phyloP scores from a whole-genome alignment of 2,113 vertebrate species.

The Noturus placidus region DNA sequence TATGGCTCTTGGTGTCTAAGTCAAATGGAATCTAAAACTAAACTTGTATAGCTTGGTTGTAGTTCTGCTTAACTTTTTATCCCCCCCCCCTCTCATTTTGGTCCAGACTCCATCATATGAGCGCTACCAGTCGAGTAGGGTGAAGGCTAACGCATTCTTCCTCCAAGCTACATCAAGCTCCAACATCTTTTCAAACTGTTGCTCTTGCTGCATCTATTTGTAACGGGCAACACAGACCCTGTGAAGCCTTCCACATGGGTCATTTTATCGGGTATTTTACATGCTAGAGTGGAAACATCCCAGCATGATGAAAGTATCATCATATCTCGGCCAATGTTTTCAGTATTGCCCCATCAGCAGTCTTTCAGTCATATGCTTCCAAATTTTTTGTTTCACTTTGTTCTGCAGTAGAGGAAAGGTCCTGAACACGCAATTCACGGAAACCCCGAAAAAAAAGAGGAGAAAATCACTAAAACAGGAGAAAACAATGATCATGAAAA shows the following conservation, averaged over 20 bases:
- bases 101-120: not conserved
- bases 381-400: not conserved
- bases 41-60: not conserved
- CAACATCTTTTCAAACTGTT: not conserved
- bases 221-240: not conserved
- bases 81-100: not conserved
- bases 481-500: not conserved
- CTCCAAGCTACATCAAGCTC: not conserved
- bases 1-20: not conserved
- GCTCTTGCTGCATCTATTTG: not conserved
- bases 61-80: not conserved
- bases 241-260: no score
- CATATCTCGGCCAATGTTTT: not conserved
- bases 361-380: not conserved
- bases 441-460: not conserved
- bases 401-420: not conserved
- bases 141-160: not conserved
- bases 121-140: not conserved
- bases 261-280: not conserved
- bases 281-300: not conserved
- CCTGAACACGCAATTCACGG: not conserved
- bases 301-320: not conserved
- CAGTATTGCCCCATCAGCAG: not conserved
- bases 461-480: not conserved
- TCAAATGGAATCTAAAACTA: not conserved